phyloP scores from a whole-genome alignment of 2,888 invertebrate species.

The Leucophora obtusa region DNA sequence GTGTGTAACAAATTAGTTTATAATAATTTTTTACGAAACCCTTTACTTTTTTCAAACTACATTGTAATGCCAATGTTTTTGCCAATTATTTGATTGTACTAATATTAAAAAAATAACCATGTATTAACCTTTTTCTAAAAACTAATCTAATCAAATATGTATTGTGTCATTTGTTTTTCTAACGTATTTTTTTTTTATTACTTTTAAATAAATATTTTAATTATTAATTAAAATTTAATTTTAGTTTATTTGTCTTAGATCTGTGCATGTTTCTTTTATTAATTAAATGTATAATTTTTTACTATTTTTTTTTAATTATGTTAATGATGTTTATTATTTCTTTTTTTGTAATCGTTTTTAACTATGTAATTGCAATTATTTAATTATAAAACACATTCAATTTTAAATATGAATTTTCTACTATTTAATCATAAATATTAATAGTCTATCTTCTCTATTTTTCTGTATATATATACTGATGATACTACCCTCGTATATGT shows the following conservation, averaged over 20 bases:
- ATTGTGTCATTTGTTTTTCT: conserved; percentile 32
- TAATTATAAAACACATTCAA: conserved; percentile 1
- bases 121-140: conserved; percentile 15
- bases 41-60: conserved; percentile 35
- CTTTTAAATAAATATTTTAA: neutral
- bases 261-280: conserved; percentile 4
- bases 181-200: conserved; percentile 22
- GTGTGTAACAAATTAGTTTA: conserved; percentile 66
- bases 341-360: neutral
- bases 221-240: neutral
- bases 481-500: conserved; percentile 27
- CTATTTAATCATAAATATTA: conserved; percentile 10
- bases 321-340: neutral
- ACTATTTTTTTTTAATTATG: neutral
- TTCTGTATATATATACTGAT: conserved; percentile 51
- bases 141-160: conserved; percentile 36
- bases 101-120: conserved; percentile 52
- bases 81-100: conserved; percentile 69
- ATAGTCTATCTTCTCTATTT: conserved; percentile 10
- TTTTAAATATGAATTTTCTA: conserved; percentile 17
- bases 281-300: neutral
- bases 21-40: conserved; percentile 39
- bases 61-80: conserved; percentile 64
- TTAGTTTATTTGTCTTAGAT: conserved; percentile 3
- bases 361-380: neutral